Evolutionary conservation across 2,797 vertebrate genomes (phyloP).

Genomic region (Enteromius afrohamiltoni): DNA sequence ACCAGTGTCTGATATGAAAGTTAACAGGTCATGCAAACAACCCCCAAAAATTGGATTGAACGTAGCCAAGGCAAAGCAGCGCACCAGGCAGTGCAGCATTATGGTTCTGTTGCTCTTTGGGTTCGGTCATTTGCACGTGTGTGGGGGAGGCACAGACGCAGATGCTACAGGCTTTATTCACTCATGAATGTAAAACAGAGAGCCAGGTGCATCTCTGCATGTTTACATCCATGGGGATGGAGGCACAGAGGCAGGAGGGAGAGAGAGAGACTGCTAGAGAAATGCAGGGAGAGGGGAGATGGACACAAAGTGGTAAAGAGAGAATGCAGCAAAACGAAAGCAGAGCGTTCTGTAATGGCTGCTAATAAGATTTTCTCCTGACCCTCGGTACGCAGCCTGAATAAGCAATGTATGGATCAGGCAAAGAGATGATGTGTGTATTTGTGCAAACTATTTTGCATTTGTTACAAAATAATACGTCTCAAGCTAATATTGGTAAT

Average conservation of each 20-base stretch:
- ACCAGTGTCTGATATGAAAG: neutral
- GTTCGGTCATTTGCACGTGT: constrained; percentile 37
- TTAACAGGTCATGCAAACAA: neutral
- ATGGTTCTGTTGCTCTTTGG: constrained; percentile 7
- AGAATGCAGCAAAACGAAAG: neutral
- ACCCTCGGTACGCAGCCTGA: neutral
- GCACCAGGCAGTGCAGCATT: constrained; percentile 32
- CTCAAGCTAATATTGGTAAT: constrained; percentile 7
- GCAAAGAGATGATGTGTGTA: neutral
- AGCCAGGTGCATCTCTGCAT: constrained; percentile 70
- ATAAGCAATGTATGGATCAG: neutral
- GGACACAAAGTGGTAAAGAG: constrained; percentile 18
- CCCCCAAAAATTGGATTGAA: neutral
- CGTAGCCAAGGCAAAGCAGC: constrained; percentile 16
- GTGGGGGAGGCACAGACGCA: constrained; percentile 49
- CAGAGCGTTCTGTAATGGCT: neutral
- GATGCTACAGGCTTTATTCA: constrained; percentile 69
- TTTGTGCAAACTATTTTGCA: constrained; percentile 5
- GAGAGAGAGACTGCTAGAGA: neutral
- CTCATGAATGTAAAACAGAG: constrained; percentile 75
- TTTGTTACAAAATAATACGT: neutral
- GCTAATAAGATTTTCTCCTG: constrained; percentile 27
- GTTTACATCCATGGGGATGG: constrained; percentile 22
- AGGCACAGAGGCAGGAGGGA: constrained; percentile 9
- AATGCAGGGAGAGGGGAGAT: neutral